phyloP scores from a whole-genome alignment of 1,140 invertebrate genomes.

The Mamestra configurata region DNA sequence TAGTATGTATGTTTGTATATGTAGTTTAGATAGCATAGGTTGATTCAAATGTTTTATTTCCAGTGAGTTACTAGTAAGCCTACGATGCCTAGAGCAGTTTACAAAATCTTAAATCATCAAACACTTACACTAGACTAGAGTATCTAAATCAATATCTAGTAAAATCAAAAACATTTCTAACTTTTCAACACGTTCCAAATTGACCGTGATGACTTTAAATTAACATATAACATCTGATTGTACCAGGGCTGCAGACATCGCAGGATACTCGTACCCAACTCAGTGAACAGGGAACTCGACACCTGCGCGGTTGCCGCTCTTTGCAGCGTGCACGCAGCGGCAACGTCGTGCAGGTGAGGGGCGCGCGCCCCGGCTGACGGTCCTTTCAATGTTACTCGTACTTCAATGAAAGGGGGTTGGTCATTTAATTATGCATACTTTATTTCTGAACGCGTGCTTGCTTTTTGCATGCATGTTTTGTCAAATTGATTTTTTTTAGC shows the following conservation, averaged over 20 bases:
- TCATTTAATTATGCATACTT: slow-evolving; percentile 21
- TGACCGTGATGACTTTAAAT: background rate
- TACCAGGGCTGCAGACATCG: slow-evolving; percentile 19
- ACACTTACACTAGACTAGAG: no score
- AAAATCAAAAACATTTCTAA: no score
- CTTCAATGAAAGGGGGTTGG: slow-evolving; percentile 7
- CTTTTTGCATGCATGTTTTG: background rate
- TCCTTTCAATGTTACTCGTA: background rate
- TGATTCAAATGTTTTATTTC: no score
- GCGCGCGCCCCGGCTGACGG: slow-evolving; percentile 24
- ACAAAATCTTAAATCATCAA: no score
- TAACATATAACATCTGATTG: background rate
- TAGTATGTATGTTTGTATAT: no score
- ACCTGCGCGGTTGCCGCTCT: slow-evolving; percentile 47
- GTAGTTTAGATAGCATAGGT: no score
- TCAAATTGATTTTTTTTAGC: background rate
- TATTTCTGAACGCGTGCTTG: background rate
- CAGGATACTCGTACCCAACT: background rate
- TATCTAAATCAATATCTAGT: no score
- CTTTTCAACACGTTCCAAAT: background rate
- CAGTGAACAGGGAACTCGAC: slow-evolving; percentile 25
- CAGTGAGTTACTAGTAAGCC: no score
- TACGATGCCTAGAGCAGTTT: no score
- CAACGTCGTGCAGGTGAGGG: slow-evolving; percentile 42
- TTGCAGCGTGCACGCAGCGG: slow-evolving; percentile 27